phyloP scores from a whole-genome alignment of 2,888 invertebrate species.

The Xestia ashworthii region DNA sequence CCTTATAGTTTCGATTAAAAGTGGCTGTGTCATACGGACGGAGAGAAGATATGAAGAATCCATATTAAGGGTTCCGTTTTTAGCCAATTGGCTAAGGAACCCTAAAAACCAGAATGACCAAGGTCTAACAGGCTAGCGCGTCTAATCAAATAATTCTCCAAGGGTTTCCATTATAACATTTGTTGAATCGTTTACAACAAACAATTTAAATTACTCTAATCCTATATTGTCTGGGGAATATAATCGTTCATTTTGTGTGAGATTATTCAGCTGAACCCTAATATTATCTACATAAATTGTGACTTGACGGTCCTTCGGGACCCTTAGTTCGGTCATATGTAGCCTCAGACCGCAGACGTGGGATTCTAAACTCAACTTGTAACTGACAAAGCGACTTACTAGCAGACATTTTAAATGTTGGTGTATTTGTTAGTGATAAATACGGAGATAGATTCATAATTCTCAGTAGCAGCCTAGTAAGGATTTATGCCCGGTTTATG shows the following conservation, averaged over 20 bases:
- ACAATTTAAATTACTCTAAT: slow-evolving; percentile 55
- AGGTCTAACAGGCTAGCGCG: neutral
- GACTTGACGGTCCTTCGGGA: slow-evolving; percentile 59
- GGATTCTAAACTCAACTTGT: slow-evolving; percentile 53
- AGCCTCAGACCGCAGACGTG: slow-evolving; percentile 51
- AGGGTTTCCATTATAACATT: slow-evolving; percentile 49
- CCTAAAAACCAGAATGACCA: neutral
- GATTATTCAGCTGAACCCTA: slow-evolving; percentile 65
- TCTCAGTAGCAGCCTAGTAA: neutral
- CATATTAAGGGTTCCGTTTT: too few species aligned
- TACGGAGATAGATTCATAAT: neutral
- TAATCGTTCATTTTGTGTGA: slow-evolving; percentile 58
- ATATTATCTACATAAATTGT: slow-evolving; percentile 68
- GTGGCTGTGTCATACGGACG: too few species aligned
- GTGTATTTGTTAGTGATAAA: slow-evolving; percentile 2
- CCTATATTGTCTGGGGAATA: slow-evolving; percentile 55
- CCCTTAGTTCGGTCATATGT: slow-evolving; percentile 60
- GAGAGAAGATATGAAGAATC: too few species aligned
- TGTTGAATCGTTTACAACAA: slow-evolving; percentile 52
- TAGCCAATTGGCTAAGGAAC: too few species aligned
- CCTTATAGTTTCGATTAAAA: too few species aligned
- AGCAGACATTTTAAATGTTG: slow-evolving; percentile 21
- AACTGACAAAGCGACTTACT: slow-evolving; percentile 41
- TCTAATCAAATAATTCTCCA: slow-evolving; percentile 38
- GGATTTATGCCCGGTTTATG: neutral